Base-by-base conservation (phyloP, 2,113 vertebrate genomes). In the Picathartes gymnocephalus region DNA sequence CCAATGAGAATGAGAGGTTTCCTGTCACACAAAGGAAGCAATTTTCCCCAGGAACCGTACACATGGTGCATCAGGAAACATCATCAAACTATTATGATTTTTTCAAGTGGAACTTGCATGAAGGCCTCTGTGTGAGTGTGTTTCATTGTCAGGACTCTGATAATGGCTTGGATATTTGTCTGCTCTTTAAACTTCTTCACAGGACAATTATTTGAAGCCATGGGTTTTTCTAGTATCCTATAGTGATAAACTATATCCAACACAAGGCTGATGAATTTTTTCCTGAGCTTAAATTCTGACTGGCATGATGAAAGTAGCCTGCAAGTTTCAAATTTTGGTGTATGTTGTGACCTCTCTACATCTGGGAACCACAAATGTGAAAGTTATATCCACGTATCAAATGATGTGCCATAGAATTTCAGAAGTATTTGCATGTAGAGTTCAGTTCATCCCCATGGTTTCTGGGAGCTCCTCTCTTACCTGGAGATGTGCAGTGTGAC, bases 341-440 rank as follows among this genome's bases (percentile, higher is more conserved):
- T 53, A 14, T 58, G 25, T n/a, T 77, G n/a, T 69, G 45, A 77
- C 18, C 11, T 82, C 12, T 74, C 12, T 2, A 0, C 37, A 28
- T 47, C 23, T 80, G 60, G 35, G 44, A 90, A 70, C 25, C 18
- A 42, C 10, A 28, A 54, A 37, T 8, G 1, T 73, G 42, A 33
- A 71, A 61, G 27, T 33, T 50, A 50, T 3, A 20, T 54, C 35
- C 30, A 22, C 0, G 0, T 76, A 35, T 51, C 22, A 45, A 90
- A 35, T 22, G 7, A 15, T 37, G 9, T 2, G 0, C 39, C 0
- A 0, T 13, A 78, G 42, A 69, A 51, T 77, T 70, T 82, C 22
- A 24, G 39, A 61, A 28, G 7, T 58, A 23, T 62, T 73, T 92
- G 12, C 27, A 19, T 13, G 9, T 45, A 47, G 48, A 69, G 6